Evolutionary conservation across 1,140 invertebrate species (phyloP).

Genomic region (Helicoverpa armigera): DNA sequence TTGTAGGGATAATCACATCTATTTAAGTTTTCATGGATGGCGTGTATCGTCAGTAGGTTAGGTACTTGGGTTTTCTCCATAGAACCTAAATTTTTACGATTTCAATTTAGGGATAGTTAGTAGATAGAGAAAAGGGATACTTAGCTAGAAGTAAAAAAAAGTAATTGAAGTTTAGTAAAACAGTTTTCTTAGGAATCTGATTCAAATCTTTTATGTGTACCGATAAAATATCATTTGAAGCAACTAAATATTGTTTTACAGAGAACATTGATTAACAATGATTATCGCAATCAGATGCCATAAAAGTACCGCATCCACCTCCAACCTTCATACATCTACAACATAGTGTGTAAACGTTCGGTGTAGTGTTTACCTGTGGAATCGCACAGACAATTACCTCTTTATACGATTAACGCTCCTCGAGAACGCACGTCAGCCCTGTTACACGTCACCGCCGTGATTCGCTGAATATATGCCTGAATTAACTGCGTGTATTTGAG

Average conservation of each 20-base stretch:
- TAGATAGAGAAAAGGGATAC: too few species aligned
- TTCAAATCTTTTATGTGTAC: too few species aligned
- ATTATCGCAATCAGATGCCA: not conserved
- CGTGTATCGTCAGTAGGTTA: too few species aligned
- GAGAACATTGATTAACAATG: not conserved
- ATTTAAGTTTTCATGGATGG: too few species aligned
- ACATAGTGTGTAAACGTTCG: slow-evolving; percentile 63
- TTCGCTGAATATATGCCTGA: slow-evolving; percentile 41
- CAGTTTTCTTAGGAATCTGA: too few species aligned
- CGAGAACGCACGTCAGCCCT: slow-evolving; percentile 65
- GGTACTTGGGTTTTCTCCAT: too few species aligned
- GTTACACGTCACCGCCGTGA: slow-evolving; percentile 46
- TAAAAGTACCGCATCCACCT: slow-evolving; percentile 7
- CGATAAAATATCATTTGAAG: not conserved
- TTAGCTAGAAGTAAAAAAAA: too few species aligned
- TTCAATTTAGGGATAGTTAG: too few species aligned
- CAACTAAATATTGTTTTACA: not conserved
- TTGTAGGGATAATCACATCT: too few species aligned
- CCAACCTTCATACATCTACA: slow-evolving; percentile 55
- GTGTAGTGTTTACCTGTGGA: slow-evolving; percentile 80
- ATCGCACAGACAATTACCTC: slow-evolving; percentile 83
- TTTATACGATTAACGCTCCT: slow-evolving; percentile 78
- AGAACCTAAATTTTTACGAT: too few species aligned
- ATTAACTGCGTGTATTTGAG: slow-evolving; percentile 35
- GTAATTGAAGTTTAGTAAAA: too few species aligned